Evolutionary conservation across 2,888 invertebrate genomes (phyloP).

Genomic region (Pseudococcus longispinus): DNA sequence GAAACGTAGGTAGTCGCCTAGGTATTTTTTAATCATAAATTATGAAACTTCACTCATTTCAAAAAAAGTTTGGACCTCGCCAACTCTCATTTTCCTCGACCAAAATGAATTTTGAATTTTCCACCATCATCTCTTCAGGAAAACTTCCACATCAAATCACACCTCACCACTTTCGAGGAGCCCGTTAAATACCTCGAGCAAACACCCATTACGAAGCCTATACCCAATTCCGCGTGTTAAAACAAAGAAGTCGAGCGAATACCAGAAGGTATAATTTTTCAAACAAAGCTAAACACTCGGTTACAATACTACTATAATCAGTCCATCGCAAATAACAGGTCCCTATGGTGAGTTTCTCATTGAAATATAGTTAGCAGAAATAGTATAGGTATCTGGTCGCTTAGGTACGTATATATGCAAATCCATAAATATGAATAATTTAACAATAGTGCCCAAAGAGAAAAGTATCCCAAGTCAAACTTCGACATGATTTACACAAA

Average conservation of each 20-base stretch:
- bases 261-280: constrained; percentile 45
- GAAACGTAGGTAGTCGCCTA: too few species aligned
- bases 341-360: constrained; percentile 5
- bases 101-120: too few species aligned
- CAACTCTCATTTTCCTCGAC: too few species aligned
- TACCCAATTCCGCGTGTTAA: neutral
- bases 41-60: too few species aligned
- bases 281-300: constrained; percentile 26
- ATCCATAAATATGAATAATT: constrained; percentile 37
- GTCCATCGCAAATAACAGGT: constrained; percentile 28
- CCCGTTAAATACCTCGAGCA: neutral
- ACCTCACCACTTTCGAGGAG: neutral
- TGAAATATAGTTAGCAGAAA: constrained; percentile 26
- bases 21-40: too few species aligned
- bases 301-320: constrained; percentile 8
- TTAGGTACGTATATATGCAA: neutral
- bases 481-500: constrained; percentile 29
- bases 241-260: constrained; percentile 12
- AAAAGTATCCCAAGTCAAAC: constrained; percentile 37
- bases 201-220: neutral
- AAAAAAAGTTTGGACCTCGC: too few species aligned
- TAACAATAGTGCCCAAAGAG: constrained; percentile 10
- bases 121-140: too few species aligned
- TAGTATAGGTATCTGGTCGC: neutral
- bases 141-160: too few species aligned